Conservation (phyloP, 2,888 invertebrate genomes). For the Boloria selene region DNA sequence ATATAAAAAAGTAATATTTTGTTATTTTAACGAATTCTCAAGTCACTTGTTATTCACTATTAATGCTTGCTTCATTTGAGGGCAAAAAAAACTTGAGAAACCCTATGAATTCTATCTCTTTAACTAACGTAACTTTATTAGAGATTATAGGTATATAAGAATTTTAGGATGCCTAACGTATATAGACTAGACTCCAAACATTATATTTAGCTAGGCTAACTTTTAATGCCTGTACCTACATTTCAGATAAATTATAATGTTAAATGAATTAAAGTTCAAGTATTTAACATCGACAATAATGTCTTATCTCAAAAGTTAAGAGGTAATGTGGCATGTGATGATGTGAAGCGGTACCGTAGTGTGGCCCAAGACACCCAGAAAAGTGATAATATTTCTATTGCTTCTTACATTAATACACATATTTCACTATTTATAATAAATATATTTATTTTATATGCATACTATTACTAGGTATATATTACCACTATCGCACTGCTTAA, state of each 20-base stretch:
- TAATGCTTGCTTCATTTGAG: no score
- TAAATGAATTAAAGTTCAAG: not conserved
- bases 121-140: not conserved
- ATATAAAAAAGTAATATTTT: no score
- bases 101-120: not conserved
- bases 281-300: slow-evolving; percentile 18
- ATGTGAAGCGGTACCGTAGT: not conserved
- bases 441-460: no score
- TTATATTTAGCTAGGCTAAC: not conserved
- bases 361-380: no score
- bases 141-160: not conserved
- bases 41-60: no score
- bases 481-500: no score
- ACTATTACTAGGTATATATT: no score
- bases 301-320: not conserved
- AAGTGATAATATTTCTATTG: no score
- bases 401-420: no score
- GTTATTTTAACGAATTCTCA: no score
- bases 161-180: slow-evolving; percentile 2
- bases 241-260: not conserved
- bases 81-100: not conserved
- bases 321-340: not conserved
- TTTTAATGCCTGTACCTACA: slow-evolving; percentile 6
- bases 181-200: slow-evolving; percentile 1
- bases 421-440: no score